phyloP scores from a whole-genome alignment of 23 tunicate genomes.

The Trididemnum clinides region DNA sequence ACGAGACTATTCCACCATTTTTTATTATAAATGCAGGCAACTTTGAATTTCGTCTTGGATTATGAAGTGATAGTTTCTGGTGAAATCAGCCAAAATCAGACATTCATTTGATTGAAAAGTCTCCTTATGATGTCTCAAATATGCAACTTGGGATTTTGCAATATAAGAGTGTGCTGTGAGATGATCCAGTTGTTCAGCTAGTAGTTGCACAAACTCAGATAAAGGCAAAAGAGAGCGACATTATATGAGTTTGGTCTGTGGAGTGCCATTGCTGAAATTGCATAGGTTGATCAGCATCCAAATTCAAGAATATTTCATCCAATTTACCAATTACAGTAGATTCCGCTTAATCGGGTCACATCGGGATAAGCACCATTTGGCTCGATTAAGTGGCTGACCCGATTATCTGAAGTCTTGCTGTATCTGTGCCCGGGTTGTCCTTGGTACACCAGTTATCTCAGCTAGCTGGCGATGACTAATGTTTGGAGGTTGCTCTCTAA shows the following conservation, averaged over 20 bases:
- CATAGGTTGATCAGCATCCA: background rate
- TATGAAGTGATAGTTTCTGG: conserved; percentile 1
- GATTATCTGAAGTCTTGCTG: no score
- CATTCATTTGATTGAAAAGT: background rate
- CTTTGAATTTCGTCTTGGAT: conserved; percentile 9
- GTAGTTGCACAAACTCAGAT: background rate
- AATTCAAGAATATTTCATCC: background rate
- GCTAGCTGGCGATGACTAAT: no score
- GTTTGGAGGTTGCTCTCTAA: no score
- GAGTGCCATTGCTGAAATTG: background rate
- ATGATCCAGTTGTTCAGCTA: conserved; percentile 1
- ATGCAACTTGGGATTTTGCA: background rate
- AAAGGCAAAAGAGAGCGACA: conserved; percentile 1
- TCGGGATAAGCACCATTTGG: no score
- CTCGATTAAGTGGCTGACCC: no score
- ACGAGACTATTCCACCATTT: no score
- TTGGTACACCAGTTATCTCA: no score
- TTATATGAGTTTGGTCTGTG: background rate
- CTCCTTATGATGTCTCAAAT: background rate
- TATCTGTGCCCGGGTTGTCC: no score
- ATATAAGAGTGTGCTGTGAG: background rate
- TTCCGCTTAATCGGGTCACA: no score
- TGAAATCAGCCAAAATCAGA: background rate
- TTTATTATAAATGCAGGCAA: no score
- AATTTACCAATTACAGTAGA: no score